These are phyloP conservation scores for Pollenia labialis DNA, from an alignment of 2,888 invertebrate genomes.

Conservation along the genomic window DNA sequence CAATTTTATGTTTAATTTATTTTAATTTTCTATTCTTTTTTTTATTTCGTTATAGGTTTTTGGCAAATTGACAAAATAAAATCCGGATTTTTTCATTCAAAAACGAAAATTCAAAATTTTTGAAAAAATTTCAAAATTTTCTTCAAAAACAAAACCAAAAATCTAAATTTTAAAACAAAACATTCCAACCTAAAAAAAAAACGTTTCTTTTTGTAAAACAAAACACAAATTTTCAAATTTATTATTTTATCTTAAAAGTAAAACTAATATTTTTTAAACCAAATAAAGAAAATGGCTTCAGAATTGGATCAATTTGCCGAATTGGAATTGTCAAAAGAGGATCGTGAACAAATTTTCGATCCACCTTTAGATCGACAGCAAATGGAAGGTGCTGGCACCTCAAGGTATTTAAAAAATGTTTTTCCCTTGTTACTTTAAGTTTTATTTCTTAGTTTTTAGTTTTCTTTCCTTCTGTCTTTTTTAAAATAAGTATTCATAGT, in stretches of 20 bases:
- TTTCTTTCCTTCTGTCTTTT: slow-evolving; percentile 41
- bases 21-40: slow-evolving; percentile 57
- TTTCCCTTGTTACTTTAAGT: slow-evolving; percentile 28
- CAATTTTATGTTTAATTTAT: slow-evolving; percentile 48
- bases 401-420: slow-evolving; percentile 81
- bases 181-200: slow-evolving; percentile 32
- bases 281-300: slow-evolving; percentile 81
- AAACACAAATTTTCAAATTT: neutral
- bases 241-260: neutral
- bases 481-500: slow-evolving; percentile 39
- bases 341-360: slow-evolving; percentile 90
- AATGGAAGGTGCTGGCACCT: slow-evolving; percentile 84
- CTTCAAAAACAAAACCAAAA: slow-evolving; percentile 37
- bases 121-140: slow-evolving; percentile 36
- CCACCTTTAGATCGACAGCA: slow-evolving; percentile 84
- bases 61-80: slow-evolving; percentile 75
- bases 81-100: slow-evolving; percentile 51
- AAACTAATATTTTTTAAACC: slow-evolving; percentile 46
- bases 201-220: slow-evolving; percentile 6
- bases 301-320: slow-evolving; percentile 88
- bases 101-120: slow-evolving; percentile 46
- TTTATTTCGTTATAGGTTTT: slow-evolving; percentile 76
- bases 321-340: slow-evolving; percentile 88
- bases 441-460: neutral
- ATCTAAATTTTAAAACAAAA: slow-evolving; percentile 48